A percentile compares a stretch with the other conserved stretches of the same genome.
Conservation (phyloP, 2,797 vertebrate genomes). For the Thamnophis elegans region DNA sequence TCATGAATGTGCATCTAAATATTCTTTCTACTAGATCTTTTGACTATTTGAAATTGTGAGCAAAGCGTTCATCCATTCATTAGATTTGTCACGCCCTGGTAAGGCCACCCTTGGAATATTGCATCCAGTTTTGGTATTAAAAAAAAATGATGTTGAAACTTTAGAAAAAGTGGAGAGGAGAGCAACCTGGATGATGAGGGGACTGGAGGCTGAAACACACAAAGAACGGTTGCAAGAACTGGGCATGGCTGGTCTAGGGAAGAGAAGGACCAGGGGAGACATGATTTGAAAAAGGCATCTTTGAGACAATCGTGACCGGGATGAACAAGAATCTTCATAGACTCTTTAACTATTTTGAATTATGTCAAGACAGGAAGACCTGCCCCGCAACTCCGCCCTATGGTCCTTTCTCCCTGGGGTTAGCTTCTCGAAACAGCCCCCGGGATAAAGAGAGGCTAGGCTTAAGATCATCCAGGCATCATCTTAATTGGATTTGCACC, state of each 20-base stretch:
- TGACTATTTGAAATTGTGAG: not conserved
- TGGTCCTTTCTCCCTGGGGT: not conserved
- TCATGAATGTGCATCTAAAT: not conserved
- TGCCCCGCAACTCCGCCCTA: not conserved
- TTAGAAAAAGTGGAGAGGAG: not conserved
- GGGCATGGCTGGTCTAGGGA: too few species aligned
- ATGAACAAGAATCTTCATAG: too few species aligned
- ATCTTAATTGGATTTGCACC: constrained; percentile 90
- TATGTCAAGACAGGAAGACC: not conserved
- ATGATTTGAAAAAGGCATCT: too few species aligned
- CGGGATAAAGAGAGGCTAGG: constrained; percentile 72
- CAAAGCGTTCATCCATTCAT: not conserved
- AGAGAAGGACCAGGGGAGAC: too few species aligned
- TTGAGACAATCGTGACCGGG: too few species aligned
- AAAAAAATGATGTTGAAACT: not conserved
- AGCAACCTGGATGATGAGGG: rapidly evolving
- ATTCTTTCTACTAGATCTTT: not conserved
- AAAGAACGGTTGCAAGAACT: not conserved
- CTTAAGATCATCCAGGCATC: constrained; percentile 76
- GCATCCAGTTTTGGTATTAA: not conserved
- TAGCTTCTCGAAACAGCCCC: constrained; percentile 6
- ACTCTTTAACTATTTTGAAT: not conserved
- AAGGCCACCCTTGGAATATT: not conserved
- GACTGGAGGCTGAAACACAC: not conserved
- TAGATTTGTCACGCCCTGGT: not conserved